Conservation (phyloP, 2,797 vertebrate genomes). For the Lagodon rhomboides region DNA sequence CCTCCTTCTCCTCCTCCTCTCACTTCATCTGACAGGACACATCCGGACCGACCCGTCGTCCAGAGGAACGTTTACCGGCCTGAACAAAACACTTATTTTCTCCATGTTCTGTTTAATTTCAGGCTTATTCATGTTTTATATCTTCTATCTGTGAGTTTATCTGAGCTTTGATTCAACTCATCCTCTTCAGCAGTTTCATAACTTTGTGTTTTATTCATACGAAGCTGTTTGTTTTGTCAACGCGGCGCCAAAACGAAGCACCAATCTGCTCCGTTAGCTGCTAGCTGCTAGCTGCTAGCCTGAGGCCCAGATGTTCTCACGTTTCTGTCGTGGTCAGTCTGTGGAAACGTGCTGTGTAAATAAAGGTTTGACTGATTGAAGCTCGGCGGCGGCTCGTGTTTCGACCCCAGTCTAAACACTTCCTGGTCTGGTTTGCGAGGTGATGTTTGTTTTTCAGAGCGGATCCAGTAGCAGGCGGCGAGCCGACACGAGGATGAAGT, state of each 20-base stretch:
- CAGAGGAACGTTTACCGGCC: neutral
- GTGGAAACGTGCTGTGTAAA: conserved; percentile 42
- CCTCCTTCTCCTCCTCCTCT: neutral
- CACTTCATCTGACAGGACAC: conserved; percentile 23
- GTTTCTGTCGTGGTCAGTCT: conserved; percentile 33
- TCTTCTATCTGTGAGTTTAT: too few relatives aligned
- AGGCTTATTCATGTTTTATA: too few relatives aligned
- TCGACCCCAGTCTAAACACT: conserved; percentile 51
- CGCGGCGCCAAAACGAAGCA: neutral
- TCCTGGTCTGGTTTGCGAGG: conserved; percentile 37
- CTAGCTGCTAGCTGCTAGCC: neutral
- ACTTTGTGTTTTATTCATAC: neutral
- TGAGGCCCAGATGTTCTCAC: conserved; percentile 4
- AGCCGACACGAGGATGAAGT: neutral
- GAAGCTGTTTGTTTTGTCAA: neutral
- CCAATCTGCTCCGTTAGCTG: fast-evolving
- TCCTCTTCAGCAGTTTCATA: fast-evolving
- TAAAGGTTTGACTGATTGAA: conserved; percentile 42
- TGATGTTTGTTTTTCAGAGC: conserved; percentile 47
- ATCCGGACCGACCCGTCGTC: neutral
- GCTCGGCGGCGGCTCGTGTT: conserved; percentile 35
- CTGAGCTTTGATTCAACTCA: too few relatives aligned
- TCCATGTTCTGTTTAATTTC: neutral
- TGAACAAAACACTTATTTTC: neutral
- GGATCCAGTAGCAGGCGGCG: conserved; percentile 36